These are phyloP conservation scores for Anarsia innoxiella DNA, from an alignment of 2,888 invertebrate genomes.

Conservation along the genomic window DNA sequence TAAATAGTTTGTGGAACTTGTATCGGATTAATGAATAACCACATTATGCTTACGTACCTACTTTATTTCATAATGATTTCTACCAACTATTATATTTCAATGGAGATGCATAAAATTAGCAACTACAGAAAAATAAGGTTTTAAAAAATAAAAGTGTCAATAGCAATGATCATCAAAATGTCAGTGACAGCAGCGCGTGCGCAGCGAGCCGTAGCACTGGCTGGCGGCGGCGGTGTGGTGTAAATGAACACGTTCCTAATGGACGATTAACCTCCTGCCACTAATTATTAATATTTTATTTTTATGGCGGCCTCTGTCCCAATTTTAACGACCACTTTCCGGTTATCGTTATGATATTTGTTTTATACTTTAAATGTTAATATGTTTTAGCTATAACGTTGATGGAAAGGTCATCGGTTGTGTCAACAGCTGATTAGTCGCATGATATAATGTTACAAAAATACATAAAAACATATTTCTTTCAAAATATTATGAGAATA, in stretches of 20 bases:
- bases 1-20: no score
- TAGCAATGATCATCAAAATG: conserved; percentile 18
- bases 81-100: no score
- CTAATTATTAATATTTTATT: conserved; percentile 69
- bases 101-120: no score
- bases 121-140: no score
- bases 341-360: conserved; percentile 45
- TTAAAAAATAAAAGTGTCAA: conserved; percentile 17
- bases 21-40: no score
- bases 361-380: conserved; percentile 52
- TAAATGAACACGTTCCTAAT: conserved; percentile 51
- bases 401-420: conserved; percentile 56
- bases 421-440: conserved; percentile 40
- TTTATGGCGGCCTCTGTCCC: conserved; percentile 53
- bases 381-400: conserved; percentile 52
- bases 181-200: conserved; percentile 21
- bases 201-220: conserved; percentile 22
- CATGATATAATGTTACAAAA: conserved; percentile 41
- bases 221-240: no score
- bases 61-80: no score
- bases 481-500: conserved; percentile 27
- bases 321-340: conserved; percentile 62
- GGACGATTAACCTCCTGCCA: conserved; percentile 56
- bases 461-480: conserved; percentile 35
- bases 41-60: no score